Conservation (phyloP, 2,113 vertebrate genomes). For the Bos javanicus region DNA sequence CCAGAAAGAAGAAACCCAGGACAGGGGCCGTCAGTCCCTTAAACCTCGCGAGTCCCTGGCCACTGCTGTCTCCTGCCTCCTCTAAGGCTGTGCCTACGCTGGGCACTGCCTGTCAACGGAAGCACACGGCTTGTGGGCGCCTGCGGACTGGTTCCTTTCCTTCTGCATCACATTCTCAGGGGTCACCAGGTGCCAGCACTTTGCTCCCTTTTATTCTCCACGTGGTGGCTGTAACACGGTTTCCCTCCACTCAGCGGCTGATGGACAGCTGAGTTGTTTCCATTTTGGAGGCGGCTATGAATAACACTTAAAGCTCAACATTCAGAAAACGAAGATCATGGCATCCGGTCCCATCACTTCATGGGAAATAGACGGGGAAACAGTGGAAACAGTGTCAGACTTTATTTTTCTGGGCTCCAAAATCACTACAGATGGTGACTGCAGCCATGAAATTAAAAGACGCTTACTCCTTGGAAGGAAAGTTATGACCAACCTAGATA, state of each 20-base stretch:
- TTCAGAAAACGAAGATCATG: no score
- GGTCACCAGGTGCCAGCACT: rapidly evolving
- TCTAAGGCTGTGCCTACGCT: neutral
- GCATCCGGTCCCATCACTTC: no score
- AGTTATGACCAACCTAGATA: no score
- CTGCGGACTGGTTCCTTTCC: rapidly evolving
- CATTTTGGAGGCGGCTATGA: rapidly evolving
- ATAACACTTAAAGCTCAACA: no score
- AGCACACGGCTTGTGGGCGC: rapidly evolving
- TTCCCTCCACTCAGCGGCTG: rapidly evolving
- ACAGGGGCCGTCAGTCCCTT: rapidly evolving
- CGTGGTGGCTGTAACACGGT: rapidly evolving
- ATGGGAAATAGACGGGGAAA: no score
- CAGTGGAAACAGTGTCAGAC: no score
- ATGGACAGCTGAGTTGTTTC: rapidly evolving
- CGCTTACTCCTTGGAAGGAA: no score
- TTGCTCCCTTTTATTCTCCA: rapidly evolving
- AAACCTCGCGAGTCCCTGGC: neutral
- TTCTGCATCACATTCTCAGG: rapidly evolving
- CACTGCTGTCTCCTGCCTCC: rapidly evolving
- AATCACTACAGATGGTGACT: no score
- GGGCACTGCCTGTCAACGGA: rapidly evolving
- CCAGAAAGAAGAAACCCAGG: rapidly evolving
- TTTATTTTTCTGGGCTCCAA: no score
- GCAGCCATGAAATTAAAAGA: no score